These are phyloP conservation scores for Argyresthia goedartella DNA, from an alignment of 2,888 invertebrate species.

Conservation along the genomic window DNA sequence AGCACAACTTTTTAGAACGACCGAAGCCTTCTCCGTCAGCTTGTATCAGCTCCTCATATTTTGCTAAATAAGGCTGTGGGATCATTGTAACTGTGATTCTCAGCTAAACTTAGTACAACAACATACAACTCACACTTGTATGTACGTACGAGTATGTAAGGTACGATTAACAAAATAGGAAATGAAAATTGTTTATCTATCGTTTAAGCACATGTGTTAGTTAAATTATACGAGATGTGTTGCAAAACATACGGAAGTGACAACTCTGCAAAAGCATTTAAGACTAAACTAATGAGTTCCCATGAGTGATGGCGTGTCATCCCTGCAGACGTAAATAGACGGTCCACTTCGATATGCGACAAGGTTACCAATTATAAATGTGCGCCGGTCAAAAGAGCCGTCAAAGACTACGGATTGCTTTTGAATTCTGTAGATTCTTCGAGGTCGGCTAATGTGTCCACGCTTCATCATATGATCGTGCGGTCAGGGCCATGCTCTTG, in stretches of 20 bases:
- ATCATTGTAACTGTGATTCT: too few relatives aligned
- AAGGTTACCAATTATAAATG: neutral
- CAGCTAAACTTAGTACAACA: too few relatives aligned
- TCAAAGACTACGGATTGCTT: constrained; percentile 11
- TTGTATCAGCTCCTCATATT: too few relatives aligned
- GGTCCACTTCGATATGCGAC: neutral
- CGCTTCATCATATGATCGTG: constrained; percentile 19
- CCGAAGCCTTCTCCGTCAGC: too few relatives aligned
- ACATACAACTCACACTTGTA: too few relatives aligned
- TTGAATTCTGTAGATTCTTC: constrained; percentile 20
- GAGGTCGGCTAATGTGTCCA: constrained; percentile 31
- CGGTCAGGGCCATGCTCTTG: constrained; percentile 53
- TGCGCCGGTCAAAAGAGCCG: constrained; percentile 3
- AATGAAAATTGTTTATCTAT: neutral
- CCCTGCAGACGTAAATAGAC: constrained; percentile 20
- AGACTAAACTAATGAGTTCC: constrained; percentile 29
- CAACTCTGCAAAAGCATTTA: constrained; percentile 31
- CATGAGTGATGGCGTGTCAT: constrained; percentile 32
- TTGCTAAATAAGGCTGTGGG: too few relatives aligned
- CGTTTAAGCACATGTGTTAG: neutral
- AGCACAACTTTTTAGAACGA: too few relatives aligned
- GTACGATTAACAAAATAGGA: neutral
- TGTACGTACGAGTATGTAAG: neutral
- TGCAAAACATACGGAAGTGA: constrained; percentile 31
- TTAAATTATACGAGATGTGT: constrained; percentile 7